Evolutionary conservation across 1,140 invertebrate species (phyloP), one percentile per base, ranked within the genome.

Genomic region (Micrasema longulum): DNA sequence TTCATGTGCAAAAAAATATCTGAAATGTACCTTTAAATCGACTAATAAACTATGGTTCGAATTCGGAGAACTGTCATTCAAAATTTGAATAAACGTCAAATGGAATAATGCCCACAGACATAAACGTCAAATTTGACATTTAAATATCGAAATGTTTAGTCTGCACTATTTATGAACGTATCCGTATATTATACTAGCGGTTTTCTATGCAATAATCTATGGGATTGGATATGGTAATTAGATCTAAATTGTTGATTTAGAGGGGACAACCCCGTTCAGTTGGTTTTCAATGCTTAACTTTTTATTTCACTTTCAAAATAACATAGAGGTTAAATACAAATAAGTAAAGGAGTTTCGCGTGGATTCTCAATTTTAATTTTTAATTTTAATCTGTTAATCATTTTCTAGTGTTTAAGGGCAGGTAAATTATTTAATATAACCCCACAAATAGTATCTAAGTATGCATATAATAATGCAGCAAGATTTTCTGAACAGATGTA

Each of bases 161-260:
- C 64, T 20, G 14, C 11, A 11, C 50, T 52, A 38, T 66, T 50
- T 52, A 66, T 52, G 47, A 55, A 43, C 22, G 43, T 38, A 43
- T 20, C 23, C n/a, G 65, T 68, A 36, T 23, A 65, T 53, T 55
- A 55, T 68, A 7, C 23, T 31, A 20, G 72, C 43, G 68, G 73
- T 74, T 74, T 71, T 53, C 64, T 41, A 74, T 74, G 57, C 64
- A 43, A 71, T 68, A 65, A 74, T 74, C 73, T 63, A 74, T 71
- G 60, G 53, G 67, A 74, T 74, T 74, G 63, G 73, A 67, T 74
- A 74, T 74, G 73, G 73, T 74, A 74, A 74, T 74, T 36, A 60
- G 35, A 36, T 26, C 52, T 53, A 74, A 67, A 71, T 68, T 74
- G 60, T 70, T 69, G 57, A 68, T 71, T 71, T 63, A 55, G 36